phyloP scores from a whole-genome alignment of 2,888 invertebrate genomes.

The Oligia latruncula region DNA sequence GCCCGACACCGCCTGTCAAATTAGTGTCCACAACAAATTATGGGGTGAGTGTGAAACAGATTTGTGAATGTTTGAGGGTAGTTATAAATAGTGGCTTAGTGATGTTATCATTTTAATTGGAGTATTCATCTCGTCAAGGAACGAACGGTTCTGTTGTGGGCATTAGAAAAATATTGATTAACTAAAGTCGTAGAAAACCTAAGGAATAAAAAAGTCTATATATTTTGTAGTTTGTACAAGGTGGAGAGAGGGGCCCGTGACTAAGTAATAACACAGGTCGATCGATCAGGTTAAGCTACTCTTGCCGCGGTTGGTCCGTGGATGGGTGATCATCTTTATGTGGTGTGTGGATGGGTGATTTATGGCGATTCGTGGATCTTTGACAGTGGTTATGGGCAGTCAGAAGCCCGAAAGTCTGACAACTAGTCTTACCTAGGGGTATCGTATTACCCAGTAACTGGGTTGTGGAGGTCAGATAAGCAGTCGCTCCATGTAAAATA shows the following conservation, averaged over 20 bases:
- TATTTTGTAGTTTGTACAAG: neutral
- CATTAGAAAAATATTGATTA: neutral
- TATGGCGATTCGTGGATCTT: too few relatives aligned
- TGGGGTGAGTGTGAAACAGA: conserved; percentile 51
- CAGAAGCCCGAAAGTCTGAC: too few relatives aligned
- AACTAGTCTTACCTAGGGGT: too few relatives aligned
- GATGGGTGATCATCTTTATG: too few relatives aligned
- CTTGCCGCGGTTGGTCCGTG: too few relatives aligned
- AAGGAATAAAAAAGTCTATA: neutral
- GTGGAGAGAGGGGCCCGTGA: neutral
- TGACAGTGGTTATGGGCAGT: too few relatives aligned
- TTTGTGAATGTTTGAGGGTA: conserved; percentile 35
- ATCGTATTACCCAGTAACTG: too few relatives aligned
- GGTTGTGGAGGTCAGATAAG: too few relatives aligned
- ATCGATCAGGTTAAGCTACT: too few relatives aligned
- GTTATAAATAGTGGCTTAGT: neutral
- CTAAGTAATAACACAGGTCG: too few relatives aligned
- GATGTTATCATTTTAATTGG: conserved; percentile 5
- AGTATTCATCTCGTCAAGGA: neutral
- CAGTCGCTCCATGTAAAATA: too few relatives aligned
- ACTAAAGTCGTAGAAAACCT: neutral
- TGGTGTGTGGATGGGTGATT: too few relatives aligned
- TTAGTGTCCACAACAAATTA: conserved; percentile 59
- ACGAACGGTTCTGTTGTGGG: neutral
- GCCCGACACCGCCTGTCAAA: conserved; percentile 57